Evolutionary conservation across 2,797 vertebrate genomes (phyloP).

Genomic region (Lagocephalus sceleratus): DNA sequence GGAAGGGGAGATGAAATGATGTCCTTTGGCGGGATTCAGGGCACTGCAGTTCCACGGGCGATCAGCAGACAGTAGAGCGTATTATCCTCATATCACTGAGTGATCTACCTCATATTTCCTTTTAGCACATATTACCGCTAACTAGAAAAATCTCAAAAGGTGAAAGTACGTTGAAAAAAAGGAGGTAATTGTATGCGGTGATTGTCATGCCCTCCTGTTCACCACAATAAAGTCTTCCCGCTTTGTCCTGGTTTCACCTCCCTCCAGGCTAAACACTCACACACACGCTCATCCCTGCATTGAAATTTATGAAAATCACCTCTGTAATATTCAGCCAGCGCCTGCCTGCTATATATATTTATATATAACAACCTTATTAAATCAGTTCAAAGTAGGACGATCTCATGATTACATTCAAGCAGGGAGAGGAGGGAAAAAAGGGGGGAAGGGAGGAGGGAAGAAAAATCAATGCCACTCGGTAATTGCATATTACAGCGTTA

Average conservation of each 20-base stretch:
- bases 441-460: conserved; percentile 33
- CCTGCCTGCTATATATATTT: conserved; percentile 74
- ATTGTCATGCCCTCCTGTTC: conserved; percentile 32
- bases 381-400: conserved; percentile 80
- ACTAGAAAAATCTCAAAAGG: conserved; percentile 19
- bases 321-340: conserved; percentile 84
- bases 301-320: conserved; percentile 91
- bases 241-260: conserved; percentile 62
- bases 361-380: conserved; percentile 88
- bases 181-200: conserved; percentile 10
- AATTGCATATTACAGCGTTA: conserved; percentile 96
- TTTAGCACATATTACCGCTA: conserved; percentile 3
- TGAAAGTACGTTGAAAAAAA: conserved; percentile 6
- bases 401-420: conserved; percentile 81
- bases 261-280: conserved; percentile 65
- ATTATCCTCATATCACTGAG: conserved; percentile 9
- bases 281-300: conserved; percentile 64
- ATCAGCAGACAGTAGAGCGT: background rate
- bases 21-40: background rate
- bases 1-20: background rate
- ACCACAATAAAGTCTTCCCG: conserved; percentile 44
- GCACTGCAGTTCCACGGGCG: background rate
- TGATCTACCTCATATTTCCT: conserved; percentile 11
- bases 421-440: conserved; percentile 23
- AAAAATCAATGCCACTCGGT: conserved; percentile 90